Percentiles rank a stretch among this genome's conserved stretches.
Conservation (phyloP, 23 tunicate genomes). For the Trididemnum clinides region DNA sequence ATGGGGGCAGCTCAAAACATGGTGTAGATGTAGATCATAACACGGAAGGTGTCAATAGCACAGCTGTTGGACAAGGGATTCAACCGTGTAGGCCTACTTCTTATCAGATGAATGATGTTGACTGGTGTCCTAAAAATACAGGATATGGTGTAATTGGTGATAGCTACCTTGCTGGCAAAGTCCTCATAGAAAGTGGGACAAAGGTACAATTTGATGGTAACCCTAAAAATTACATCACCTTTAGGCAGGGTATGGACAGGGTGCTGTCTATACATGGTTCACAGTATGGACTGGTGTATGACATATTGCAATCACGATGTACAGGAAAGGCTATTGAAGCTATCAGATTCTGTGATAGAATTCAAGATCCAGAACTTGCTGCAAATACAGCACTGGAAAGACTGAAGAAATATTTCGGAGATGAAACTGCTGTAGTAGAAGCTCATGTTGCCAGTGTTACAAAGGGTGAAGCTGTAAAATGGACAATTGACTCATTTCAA, state of each 20-base stretch:
- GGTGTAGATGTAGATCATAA: too few species aligned
- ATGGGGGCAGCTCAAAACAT: too few species aligned
- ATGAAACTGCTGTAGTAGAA: not conserved
- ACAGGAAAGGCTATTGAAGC: conserved; percentile 14
- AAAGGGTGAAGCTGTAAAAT: not conserved
- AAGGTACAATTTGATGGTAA: conserved; percentile 9
- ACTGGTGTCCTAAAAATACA: too few species aligned
- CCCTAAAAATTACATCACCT: not conserved
- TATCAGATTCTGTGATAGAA: conserved; percentile 19
- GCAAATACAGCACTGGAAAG: not conserved
- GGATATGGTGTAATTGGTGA: too few species aligned
- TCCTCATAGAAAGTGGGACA: not conserved
- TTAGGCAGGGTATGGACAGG: conserved; percentile 6
- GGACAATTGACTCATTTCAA: conserved; percentile 3
- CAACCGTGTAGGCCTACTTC: too few species aligned
- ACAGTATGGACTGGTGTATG: not conserved
- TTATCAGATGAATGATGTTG: too few species aligned
- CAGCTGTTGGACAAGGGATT: too few species aligned
- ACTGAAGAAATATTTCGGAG: not conserved
- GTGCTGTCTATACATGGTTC: not conserved
- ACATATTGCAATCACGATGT: conserved; percentile 12
- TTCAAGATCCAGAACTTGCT: conserved; percentile 16
- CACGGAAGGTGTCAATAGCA: too few species aligned
- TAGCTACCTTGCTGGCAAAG: conserved; percentile 6
- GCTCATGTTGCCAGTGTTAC: not conserved